These are phyloP conservation scores for Trypoxylus dichotomus DNA, from an alignment of 1,140 invertebrate genomes.

Conservation along the genomic window DNA sequence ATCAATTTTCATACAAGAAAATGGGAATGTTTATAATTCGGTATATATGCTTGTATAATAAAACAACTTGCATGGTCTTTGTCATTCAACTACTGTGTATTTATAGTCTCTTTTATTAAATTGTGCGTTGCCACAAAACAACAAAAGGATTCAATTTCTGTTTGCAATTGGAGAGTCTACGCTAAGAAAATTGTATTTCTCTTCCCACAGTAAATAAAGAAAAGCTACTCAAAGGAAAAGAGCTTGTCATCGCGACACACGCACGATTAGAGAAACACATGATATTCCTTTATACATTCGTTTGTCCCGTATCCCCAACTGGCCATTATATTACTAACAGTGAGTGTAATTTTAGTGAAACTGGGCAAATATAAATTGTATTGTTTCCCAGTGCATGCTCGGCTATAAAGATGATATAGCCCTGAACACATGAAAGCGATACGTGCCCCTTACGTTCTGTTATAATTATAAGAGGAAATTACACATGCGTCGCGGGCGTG, in stretches of 20 bases:
- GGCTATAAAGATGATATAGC: slow-evolving; percentile 10
- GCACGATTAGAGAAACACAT: slow-evolving; percentile 17
- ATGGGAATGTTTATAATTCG: too few species aligned
- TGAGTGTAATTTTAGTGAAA: slow-evolving; percentile 17
- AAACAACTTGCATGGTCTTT: too few species aligned
- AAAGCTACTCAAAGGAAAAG: background rate
- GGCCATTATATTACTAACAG: slow-evolving; percentile 21
- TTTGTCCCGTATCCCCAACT: slow-evolving; percentile 3
- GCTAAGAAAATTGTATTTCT: slow-evolving; percentile 10
- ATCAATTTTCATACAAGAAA: too few species aligned
- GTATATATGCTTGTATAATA: too few species aligned
- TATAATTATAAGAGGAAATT: slow-evolving; percentile 30
- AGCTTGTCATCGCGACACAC: slow-evolving; percentile 14
- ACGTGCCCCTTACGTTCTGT: slow-evolving; percentile 1
- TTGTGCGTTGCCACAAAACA: background rate
- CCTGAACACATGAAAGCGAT: slow-evolving; percentile 10
- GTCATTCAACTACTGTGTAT: too few species aligned
- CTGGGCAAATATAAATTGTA: background rate
- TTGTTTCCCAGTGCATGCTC: slow-evolving; percentile 13
- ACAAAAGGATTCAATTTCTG: slow-evolving; percentile 1
- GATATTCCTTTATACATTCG: slow-evolving; percentile 1
- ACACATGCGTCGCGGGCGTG: slow-evolving; percentile 20
- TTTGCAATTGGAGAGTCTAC: background rate
- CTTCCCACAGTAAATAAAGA: background rate
- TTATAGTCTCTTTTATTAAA: background rate